Percentiles rank a stretch among this genome's conserved stretches.
These are phyloP conservation scores for Pogonophryne albipinna DNA, from an alignment of 2,797 vertebrate species.

Conservation along the genomic window DNA sequence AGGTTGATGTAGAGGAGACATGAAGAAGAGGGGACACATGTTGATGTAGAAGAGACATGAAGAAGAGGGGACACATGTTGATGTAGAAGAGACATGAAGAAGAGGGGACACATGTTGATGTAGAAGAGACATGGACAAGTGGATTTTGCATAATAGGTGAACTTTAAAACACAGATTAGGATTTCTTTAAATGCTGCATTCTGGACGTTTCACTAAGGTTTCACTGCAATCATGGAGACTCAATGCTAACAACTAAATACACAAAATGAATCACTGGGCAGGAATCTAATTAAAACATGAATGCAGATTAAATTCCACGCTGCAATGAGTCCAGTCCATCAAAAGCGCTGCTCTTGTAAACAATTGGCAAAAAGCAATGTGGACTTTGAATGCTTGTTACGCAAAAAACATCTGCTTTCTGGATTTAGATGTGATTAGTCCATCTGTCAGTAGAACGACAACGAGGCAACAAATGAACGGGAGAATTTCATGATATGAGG, in stretches of 20 bases:
- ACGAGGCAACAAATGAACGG: neutral
- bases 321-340: slow-evolving; percentile 9
- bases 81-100: no score
- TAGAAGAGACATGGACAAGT: no score
- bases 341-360: slow-evolving; percentile 20
- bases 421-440: slow-evolving; percentile 13
- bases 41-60: no score
- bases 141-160: no score
- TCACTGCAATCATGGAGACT: neutral
- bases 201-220: neutral
- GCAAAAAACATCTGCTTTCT: slow-evolving; percentile 25
- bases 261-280: slow-evolving; percentile 24
- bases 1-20: no score
- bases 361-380: neutral
- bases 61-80: no score
- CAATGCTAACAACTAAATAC: neutral
- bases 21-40: no score
- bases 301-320: slow-evolving; percentile 27
- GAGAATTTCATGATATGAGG: neutral
- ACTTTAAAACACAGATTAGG: no score
- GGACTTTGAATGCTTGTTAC: slow-evolving; percentile 1
- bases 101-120: no score
- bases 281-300: slow-evolving; percentile 12
- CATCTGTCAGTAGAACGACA: slow-evolving; percentile 16
- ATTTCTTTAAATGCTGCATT: neutral